Evolutionary conservation across 2,888 invertebrate genomes (phyloP).

Genomic region (Drosophila affinis): DNA sequence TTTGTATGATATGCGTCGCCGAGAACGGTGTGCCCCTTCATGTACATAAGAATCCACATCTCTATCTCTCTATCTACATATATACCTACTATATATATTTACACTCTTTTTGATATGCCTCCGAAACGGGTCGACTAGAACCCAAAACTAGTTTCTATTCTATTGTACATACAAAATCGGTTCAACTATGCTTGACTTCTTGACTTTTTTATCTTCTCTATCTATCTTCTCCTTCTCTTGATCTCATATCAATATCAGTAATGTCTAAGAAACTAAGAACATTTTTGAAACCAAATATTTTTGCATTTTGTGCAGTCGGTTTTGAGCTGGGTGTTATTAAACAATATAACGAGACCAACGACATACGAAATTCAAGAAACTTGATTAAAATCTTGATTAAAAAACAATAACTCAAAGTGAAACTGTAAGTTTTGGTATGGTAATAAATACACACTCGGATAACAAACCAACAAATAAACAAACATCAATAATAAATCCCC

Average conservation of each 20-base stretch:
- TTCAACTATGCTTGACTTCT: conserved; percentile 36
- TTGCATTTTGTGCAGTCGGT: conserved; percentile 76
- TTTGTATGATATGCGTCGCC: conserved; percentile 51
- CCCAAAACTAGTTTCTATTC: conserved; percentile 20
- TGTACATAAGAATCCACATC: conserved; percentile 61
- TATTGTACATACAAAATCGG: conserved; percentile 37
- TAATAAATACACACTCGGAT: conserved; percentile 5
- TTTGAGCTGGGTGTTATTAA: conserved; percentile 80
- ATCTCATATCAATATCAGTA: conserved; percentile 25
- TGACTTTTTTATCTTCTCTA: conserved; percentile 28
- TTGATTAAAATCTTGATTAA: neutral
- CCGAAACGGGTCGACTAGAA: conserved; percentile 8
- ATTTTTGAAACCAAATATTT: conserved; percentile 52
- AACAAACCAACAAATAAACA: conserved; percentile 6
- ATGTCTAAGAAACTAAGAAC: conserved; percentile 21
- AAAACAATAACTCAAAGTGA: conserved; percentile 2
- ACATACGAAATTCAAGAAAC: conserved; percentile 10
- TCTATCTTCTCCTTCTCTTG: conserved; percentile 31
- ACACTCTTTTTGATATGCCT: conserved; percentile 16
- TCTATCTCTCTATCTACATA: conserved; percentile 24
- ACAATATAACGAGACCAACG: conserved; percentile 9
- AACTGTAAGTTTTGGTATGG: conserved; percentile 52
- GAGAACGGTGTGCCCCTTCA: conserved; percentile 57
- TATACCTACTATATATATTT: conserved; percentile 31
- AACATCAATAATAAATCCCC: conserved; percentile 13